Conservation (phyloP, 2,888 invertebrate species). For the Galerucella calmariensis region DNA sequence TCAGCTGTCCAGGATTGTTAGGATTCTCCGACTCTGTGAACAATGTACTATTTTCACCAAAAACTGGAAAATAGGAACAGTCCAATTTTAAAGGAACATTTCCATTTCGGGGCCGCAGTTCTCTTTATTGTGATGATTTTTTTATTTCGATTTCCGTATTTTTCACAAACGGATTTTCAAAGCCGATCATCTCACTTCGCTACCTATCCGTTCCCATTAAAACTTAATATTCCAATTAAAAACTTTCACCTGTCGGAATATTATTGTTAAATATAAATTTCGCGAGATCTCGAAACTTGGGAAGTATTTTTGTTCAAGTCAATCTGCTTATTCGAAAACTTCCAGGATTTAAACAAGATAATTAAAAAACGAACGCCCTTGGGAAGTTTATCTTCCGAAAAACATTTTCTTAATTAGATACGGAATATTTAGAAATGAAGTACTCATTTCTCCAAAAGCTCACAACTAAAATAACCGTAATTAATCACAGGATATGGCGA, state of each 20-base stretch:
- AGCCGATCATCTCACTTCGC: too few species aligned
- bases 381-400: background rate
- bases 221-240: background rate
- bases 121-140: too few species aligned
- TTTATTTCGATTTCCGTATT: too few species aligned
- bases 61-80: too few species aligned
- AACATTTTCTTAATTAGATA: slow-evolving; percentile 21
- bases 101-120: too few species aligned
- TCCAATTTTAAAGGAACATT: too few species aligned
- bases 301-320: background rate
- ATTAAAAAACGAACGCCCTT: slow-evolving; percentile 1
- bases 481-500: slow-evolving; percentile 9
- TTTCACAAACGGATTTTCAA: too few species aligned
- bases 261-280: background rate
- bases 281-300: background rate
- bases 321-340: background rate
- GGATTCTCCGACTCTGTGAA: too few species aligned
- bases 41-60: too few species aligned
- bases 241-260: background rate
- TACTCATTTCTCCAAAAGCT: slow-evolving; percentile 12
- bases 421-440: slow-evolving; percentile 2
- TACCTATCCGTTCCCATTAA: background rate
- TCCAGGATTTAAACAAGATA: background rate
- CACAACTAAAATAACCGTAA: slow-evolving; percentile 14
- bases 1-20: too few species aligned